A percentile compares a stretch with the other conserved stretches of the same genome.
These are phyloP conservation scores for Acanthacorydalis orientalis DNA, from an alignment of 2,888 invertebrate species.

Conservation along the genomic window DNA sequence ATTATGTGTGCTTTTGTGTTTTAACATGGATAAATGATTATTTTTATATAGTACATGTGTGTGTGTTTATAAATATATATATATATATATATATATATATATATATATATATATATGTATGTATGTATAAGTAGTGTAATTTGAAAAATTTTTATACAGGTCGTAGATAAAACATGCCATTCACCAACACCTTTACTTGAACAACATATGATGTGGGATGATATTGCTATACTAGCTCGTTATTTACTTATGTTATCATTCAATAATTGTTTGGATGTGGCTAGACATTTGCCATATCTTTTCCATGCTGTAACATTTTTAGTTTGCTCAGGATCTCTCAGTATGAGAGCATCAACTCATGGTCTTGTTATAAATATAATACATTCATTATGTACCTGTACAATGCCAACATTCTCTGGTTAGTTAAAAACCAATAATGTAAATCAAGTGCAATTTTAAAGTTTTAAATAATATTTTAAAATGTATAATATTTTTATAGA, in stretches of 20 bases:
- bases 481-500: constrained; percentile 35
- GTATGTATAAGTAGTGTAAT: too few species aligned
- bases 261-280: constrained; percentile 95
- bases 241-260: constrained; percentile 96
- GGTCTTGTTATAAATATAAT: constrained; percentile 96
- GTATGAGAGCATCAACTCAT: constrained; percentile 92
- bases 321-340: constrained; percentile 87
- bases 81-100: background rate
- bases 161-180: constrained; percentile 84
- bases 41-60: too few species aligned
- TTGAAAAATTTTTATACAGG: constrained; percentile 25
- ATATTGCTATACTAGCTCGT: constrained; percentile 88
- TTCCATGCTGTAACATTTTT: constrained; percentile 95
- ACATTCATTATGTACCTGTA: constrained; percentile 94
- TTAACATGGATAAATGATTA: too few species aligned
- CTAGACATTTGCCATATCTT: constrained; percentile 85
- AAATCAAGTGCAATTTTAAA: too few species aligned
- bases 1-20: too few species aligned
- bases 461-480: background rate
- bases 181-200: constrained; percentile 83
- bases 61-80: background rate
- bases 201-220: constrained; percentile 93
- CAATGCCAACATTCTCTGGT: constrained; percentile 72
- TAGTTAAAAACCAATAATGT: constrained; percentile 11
- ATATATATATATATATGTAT: background rate